Evolutionary conservation across 2,113 vertebrate species (phyloP).

Genomic region (Oceanites oceanicus): DNA sequence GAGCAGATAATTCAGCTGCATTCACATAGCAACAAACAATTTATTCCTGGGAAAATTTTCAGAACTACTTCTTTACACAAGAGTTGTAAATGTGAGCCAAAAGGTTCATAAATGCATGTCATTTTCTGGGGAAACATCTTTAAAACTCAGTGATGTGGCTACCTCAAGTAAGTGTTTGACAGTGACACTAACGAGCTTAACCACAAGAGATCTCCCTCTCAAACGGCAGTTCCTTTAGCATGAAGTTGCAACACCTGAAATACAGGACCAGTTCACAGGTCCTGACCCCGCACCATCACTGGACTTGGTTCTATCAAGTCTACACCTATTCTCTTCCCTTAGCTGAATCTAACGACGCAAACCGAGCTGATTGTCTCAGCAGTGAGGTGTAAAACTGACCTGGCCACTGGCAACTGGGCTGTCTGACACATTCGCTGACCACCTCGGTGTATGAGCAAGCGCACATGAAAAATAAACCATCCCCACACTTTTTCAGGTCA

Average conservation of each 20-base stretch:
- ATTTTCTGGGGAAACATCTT: neutral
- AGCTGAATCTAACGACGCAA: rapidly evolving
- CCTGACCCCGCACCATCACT: neutral
- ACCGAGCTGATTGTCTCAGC: neutral
- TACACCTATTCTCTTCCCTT: neutral
- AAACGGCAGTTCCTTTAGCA: neutral
- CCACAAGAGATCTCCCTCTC: neutral
- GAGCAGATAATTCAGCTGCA: neutral
- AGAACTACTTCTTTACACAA: neutral
- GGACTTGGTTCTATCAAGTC: neutral
- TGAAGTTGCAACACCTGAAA: neutral
- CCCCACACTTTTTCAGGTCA: neutral
- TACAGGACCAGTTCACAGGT: neutral
- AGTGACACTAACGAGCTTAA: neutral
- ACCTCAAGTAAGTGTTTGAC: neutral
- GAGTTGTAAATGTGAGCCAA: neutral
- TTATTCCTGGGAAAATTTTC: neutral
- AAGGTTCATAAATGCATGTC: neutral
- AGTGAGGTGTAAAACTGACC: neutral
- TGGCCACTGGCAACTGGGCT: neutral
- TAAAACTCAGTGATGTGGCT: neutral
- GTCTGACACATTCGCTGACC: neutral
- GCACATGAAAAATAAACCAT: neutral
- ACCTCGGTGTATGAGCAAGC: rapidly evolving
- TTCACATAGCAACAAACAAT: neutral